These are phyloP conservation scores for Bactericera cockerelli DNA, from an alignment of 1,140 invertebrate genomes.

Conservation along the genomic window DNA sequence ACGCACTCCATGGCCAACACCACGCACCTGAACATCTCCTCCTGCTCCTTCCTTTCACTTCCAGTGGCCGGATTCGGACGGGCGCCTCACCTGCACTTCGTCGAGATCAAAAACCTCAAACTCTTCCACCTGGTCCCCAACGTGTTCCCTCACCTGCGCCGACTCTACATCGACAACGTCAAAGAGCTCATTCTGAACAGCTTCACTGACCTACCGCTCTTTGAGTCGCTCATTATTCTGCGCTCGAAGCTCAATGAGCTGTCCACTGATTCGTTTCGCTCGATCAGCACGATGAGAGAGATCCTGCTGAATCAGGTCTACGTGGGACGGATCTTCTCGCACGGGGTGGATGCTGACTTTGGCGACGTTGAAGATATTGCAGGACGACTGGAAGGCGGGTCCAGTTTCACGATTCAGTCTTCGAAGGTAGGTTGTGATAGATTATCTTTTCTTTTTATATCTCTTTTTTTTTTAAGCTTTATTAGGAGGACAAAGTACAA, in stretches of 20 bases:
- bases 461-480: too few relatives aligned
- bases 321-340: not conserved
- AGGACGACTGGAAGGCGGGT: too few relatives aligned
- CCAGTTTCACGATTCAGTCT: not conserved
- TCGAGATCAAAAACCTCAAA: not conserved
- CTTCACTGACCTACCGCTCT: not conserved
- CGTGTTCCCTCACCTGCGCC: not conserved
- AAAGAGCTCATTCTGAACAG: not conserved
- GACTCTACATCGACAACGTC: not conserved
- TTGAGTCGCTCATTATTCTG: not conserved
- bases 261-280: not conserved
- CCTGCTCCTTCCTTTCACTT: not conserved
- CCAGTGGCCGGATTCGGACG: not conserved
- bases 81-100: not conserved
- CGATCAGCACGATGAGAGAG: not conserved
- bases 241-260: not conserved
- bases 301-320: not conserved
- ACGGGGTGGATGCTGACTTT: not conserved
- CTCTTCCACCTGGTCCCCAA: constrained; percentile 1
- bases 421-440: not conserved
- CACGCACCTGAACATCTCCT: not conserved
- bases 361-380: too few relatives aligned
- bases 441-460: too few relatives aligned
- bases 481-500: too few relatives aligned
- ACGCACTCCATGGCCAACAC: not conserved